Conservation (phyloP, 1,140 invertebrate species). For the Telenomus remus region DNA sequence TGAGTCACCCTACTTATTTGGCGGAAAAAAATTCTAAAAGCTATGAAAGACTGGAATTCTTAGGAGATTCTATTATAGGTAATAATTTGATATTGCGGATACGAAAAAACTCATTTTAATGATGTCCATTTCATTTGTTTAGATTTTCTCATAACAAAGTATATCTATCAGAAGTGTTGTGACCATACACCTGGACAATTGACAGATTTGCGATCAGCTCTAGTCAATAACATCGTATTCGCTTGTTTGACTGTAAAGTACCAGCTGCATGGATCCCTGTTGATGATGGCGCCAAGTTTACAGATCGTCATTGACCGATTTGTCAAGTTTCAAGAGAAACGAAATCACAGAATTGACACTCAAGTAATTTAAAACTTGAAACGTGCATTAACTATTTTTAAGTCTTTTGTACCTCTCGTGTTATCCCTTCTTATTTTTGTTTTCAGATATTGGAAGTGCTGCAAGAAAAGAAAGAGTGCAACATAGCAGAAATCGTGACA, state of each 20-base stretch:
- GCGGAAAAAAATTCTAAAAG: conserved; percentile 90
- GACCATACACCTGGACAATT: conserved; percentile 87
- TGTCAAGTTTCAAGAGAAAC: conserved; percentile 84
- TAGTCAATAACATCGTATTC: conserved; percentile 97
- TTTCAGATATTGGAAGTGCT: conserved; percentile 75
- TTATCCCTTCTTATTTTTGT: too few relatives aligned
- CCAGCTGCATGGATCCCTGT: conserved; percentile 85
- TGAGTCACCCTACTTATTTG: conserved; percentile 92
- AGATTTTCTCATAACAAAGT: conserved; percentile 93
- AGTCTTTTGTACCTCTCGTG: too few relatives aligned
- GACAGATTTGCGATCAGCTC: conserved; percentile 92
- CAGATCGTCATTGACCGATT: conserved; percentile 85
- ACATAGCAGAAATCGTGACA: conserved; percentile 84
- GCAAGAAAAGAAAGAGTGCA: conserved; percentile 80
- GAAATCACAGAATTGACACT: conserved; percentile 80
- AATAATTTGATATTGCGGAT: conserved; percentile 14
- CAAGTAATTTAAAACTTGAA: conserved; percentile 66
- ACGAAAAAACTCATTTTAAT: too few relatives aligned
- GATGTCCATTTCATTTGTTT: background rate
- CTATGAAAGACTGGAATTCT: conserved; percentile 95
- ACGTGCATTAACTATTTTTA: too few relatives aligned
- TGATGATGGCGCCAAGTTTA: conserved; percentile 79
- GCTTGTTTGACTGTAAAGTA: conserved; percentile 91
- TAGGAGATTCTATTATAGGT: conserved; percentile 94
- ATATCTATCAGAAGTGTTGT: conserved; percentile 86